Evolutionary conservation across 2,113 vertebrate genomes (phyloP).

Genomic region (Lepus europaeus): DNA sequence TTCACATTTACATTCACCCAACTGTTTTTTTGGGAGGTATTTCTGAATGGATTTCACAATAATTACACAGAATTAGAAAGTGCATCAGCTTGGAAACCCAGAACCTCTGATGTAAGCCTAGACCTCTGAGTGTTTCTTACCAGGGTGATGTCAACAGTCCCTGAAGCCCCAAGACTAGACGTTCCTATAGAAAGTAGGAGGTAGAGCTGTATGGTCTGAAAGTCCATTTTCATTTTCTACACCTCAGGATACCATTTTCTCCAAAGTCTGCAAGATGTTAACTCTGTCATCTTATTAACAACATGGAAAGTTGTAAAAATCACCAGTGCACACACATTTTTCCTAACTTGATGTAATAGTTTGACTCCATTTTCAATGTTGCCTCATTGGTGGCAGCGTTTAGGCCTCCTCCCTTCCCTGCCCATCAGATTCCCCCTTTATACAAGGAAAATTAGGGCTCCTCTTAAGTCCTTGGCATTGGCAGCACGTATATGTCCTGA

Average conservation of each 20-base stretch:
- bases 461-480: neutral
- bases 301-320: neutral
- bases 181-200: neutral
- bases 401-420: neutral
- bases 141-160: neutral
- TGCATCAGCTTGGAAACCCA: neutral
- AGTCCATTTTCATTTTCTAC: neutral
- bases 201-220: neutral
- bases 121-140: neutral
- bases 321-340: neutral
- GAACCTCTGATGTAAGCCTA: neutral
- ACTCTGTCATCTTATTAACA: neutral
- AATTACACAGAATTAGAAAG: neutral
- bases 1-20: neutral
- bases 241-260: neutral
- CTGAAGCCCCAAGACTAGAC: neutral
- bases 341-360: neutral
- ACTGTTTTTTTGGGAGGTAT: neutral
- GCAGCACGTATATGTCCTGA: neutral
- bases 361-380: neutral
- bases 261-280: neutral
- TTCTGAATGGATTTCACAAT: neutral
- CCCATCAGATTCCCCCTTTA: neutral
- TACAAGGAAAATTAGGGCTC: neutral
- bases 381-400: neutral